phyloP scores from a whole-genome alignment of 2,113 vertebrate species.

The Sylvilagus bachmani region DNA sequence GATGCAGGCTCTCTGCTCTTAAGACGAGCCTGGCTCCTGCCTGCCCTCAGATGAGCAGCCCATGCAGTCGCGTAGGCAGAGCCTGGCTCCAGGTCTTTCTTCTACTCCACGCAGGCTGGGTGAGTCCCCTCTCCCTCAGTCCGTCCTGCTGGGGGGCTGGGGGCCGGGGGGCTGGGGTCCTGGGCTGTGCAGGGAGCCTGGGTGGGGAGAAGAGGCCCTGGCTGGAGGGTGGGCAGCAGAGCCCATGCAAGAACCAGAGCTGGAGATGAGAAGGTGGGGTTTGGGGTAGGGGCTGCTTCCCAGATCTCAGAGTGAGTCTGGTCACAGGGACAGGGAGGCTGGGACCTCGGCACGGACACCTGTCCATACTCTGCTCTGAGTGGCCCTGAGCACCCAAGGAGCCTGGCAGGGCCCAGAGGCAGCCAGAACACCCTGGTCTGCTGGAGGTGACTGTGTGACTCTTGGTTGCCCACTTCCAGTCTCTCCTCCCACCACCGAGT shows the following conservation, averaged over 20 bases:
- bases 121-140: background rate
- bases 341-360: accelerated
- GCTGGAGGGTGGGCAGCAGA: background rate
- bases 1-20: background rate
- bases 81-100: background rate
- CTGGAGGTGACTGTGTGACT: accelerated
- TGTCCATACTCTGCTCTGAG: accelerated
- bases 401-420: background rate
- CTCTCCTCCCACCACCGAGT: accelerated
- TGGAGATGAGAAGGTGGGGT: background rate
- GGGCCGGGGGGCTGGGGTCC: background rate
- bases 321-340: background rate
- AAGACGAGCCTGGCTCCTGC: background rate
- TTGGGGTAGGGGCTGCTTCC: background rate
- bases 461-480: accelerated
- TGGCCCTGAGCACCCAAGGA: background rate
- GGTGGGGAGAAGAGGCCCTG: background rate
- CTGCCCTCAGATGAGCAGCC: background rate
- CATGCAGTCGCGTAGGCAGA: accelerated
- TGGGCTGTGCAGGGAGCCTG: background rate
- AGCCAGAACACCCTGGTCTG: background rate
- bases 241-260: background rate
- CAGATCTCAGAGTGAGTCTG: background rate
- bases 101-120: background rate
- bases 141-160: background rate